Evolutionary conservation across 2,888 invertebrate species (phyloP), one percentile per base, ranked within the genome.

Genomic region (Troides aeacus): DNA sequence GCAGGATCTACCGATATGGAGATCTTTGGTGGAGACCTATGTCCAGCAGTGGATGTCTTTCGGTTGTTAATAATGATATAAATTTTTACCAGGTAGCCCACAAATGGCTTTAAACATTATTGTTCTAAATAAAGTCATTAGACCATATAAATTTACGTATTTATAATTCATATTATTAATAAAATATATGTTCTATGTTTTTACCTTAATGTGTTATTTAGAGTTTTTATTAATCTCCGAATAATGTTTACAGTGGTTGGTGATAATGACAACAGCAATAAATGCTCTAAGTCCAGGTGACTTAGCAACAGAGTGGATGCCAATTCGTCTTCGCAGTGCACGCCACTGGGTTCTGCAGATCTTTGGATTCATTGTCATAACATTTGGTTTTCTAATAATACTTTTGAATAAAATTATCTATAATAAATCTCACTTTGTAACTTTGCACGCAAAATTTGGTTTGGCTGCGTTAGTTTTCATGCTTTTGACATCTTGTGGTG

Each of bases 251-350:
- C 86, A 93, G 93, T 93, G 93, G 93, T 75, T 91, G 72, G 76
- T 93, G 64, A 75, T 93, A 50, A 92, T 93, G 93, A 87, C 91
- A 18, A 82, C 90, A 61, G 93, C 92, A 30, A 82, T 93, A 50
- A 93, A 93, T 79, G 85, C 93, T 17, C 83, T 93, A 17, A 88
- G 91, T 58, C 92, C 93, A 7, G 92, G 92, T 24, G 93, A 93
- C 73, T 77, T 89, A 60, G 92, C 93, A 23, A 90, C 93, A n/a
- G 92, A 92, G 74, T 93, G 92, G 93, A 90, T 93, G 89, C 93
- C 93, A 1, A 88, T 92, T 76, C 80, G 91, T 62, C 78, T 92
- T 53, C 81, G 89, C 68, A 91, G 92, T 76, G 91, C 92, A 63
- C 87, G 93, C 50, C 93, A 93, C 76, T 93, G 93, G 93, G 82